Evolutionary conservation across 2,113 vertebrate species (phyloP), one percentile per base, ranked within the genome.

Genomic region (Pristiophorus japonicus): DNA sequence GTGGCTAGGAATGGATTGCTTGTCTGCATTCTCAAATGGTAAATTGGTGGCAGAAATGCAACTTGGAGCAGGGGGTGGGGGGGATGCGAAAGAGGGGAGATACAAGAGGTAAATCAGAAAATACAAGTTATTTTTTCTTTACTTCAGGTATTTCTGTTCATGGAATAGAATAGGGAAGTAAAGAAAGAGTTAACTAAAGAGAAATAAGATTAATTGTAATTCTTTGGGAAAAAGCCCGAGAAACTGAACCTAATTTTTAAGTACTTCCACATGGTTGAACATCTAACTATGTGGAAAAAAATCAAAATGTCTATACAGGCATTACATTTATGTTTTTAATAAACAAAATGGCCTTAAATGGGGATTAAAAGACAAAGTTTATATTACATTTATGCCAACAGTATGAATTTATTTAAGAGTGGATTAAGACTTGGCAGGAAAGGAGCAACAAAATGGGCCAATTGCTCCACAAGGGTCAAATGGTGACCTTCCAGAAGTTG

Each of bases 211-310:
- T 62, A n/a, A 90, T 59, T 59, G 11, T 38, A 34, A 63, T 92
- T 92, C 6, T 63, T 92, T 59, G 27, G 27, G 59, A 16, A 90
- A 90, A 90, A 51, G 87, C 8, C 30, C 30, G 51, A 4, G 51
- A 18, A 90, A 90, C 30, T 90, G 87, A 90, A 90, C 8, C 10
- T 59, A 90, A 90, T n/a, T 90, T 90, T 90, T 90, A 90, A 90
- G 55, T 63, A 38, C 38, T 91, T 63, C 88, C 88, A 91, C 88
- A 91, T 91, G 88, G 88, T 91, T n/a, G 38, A 63, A 63, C 59
- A 91, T 63, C 3, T 30, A 59, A n/a, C 34, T 18, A 6, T 38
- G 30, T 63, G 59, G 88, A 63, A 63, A 34, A 7, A 63, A 90
- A 90, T 91, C 88, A 91, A 38, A 38, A 63, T 91, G 88, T 63